A percentile compares a stretch with the other conserved stretches of the same genome.
Conservation (phyloP, 2,797 vertebrate species). For the Lophura swinhoii region DNA sequence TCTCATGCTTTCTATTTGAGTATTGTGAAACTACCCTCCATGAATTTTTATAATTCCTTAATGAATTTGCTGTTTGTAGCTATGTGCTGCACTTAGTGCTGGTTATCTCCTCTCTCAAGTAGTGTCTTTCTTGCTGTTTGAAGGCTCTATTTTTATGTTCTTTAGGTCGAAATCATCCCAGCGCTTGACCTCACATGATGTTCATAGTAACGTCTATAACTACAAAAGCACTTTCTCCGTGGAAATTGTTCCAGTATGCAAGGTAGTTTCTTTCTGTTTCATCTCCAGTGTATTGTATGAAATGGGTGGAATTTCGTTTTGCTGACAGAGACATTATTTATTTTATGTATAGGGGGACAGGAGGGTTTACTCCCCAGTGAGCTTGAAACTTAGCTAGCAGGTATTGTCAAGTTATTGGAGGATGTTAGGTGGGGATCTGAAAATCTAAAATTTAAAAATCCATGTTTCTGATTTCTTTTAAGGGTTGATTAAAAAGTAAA, state of each 20-base stretch:
- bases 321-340: background rate
- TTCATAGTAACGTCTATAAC: conserved; percentile 95
- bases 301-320: background rate
- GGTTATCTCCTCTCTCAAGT: background rate
- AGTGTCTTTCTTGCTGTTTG: background rate
- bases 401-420: rapidly evolving
- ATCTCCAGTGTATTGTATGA: background rate
- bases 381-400: background rate
- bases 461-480: background rate
- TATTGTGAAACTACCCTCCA: background rate
- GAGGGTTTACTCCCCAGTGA: rapidly evolving
- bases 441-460: rapidly evolving
- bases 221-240: conserved; percentile 98
- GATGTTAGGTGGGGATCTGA: background rate
- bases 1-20: rapidly evolving
- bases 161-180: conserved; percentile 92
- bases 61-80: background rate
- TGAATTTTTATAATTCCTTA: background rate
- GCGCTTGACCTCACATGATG: conserved; percentile 95
- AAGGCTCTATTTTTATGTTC: background rate
- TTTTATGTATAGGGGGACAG: rapidly evolving
- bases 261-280: conserved; percentile 80
- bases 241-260: conserved; percentile 97
- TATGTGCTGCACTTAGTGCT: background rate
- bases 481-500: background rate